These are phyloP conservation scores for Heterodera filipjevi DNA, from an alignment of 2,888 invertebrate species.

Conservation along the genomic window DNA sequence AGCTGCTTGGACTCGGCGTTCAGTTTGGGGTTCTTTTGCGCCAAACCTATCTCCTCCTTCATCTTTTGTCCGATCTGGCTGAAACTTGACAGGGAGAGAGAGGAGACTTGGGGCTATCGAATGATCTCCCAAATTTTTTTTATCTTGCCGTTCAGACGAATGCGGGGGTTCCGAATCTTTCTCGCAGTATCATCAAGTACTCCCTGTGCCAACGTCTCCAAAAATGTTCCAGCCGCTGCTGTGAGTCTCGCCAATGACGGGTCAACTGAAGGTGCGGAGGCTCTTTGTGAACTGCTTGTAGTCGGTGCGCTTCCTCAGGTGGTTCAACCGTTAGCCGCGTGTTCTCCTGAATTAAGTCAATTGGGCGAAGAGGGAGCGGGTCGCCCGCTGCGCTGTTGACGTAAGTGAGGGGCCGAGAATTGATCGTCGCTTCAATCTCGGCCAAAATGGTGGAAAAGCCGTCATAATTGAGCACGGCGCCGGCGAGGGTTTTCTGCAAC, in stretches of 20 bases:
- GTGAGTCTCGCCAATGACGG: neutral
- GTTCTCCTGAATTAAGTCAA: conserved; percentile 16
- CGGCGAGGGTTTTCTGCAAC: neutral
- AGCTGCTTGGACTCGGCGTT: no score
- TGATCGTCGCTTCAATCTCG: conserved; percentile 29
- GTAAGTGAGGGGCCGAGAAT: conserved; percentile 25
- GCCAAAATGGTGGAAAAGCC: conserved; percentile 16
- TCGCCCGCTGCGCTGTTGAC: neutral
- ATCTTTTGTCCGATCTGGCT: neutral
- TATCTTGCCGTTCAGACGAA: no score
- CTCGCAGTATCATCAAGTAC: neutral
- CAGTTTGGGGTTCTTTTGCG: no score
- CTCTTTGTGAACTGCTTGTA: neutral
- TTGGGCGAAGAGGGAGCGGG: conserved; percentile 4
- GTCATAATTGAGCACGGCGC: neutral
- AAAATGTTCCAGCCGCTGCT: neutral
- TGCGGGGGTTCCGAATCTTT: neutral
- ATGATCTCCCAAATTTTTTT: no score
- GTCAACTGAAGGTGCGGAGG: neutral
- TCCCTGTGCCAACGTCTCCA: conserved; percentile 13
- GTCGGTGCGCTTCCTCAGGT: neutral
- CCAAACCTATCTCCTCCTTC: no score
- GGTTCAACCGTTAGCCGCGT: neutral
- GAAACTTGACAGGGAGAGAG: neutral
- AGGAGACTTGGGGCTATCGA: neutral